These are phyloP conservation scores for Zootoca vivipara DNA, from an alignment of 2,113 vertebrate species.

Conservation along the genomic window DNA sequence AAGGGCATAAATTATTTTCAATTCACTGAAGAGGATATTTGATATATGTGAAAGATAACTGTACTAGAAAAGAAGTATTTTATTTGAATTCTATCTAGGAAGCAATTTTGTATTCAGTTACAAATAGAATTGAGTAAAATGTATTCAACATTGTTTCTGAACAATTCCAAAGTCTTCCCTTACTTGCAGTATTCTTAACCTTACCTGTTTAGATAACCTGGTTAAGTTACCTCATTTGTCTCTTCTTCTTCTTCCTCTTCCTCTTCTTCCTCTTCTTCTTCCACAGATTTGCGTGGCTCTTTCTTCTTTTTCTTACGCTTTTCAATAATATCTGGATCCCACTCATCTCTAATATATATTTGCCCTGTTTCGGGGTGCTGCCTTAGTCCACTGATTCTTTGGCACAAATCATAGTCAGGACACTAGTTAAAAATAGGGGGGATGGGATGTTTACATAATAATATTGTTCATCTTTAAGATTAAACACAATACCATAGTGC, in stretches of 20 bases:
- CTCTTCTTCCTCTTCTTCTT: constrained; percentile 67
- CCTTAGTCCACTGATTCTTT: constrained; percentile 83
- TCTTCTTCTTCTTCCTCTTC: constrained; percentile 68
- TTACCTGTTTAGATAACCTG: neutral
- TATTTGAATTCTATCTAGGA: neutral
- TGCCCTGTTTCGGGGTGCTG: constrained; percentile 81
- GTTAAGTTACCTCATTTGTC: constrained; percentile 68
- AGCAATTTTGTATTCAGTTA: constrained; percentile 17
- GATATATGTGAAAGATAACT: neutral
- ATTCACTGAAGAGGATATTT: neutral
- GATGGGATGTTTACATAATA: neutral
- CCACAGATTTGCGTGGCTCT: constrained; percentile 63
- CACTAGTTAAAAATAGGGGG: constrained; percentile 76
- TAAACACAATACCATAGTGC: neutral
- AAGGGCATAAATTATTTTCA: neutral
- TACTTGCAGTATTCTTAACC: constrained; percentile 18
- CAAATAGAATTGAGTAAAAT: constrained; percentile 23
- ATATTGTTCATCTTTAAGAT: neutral
- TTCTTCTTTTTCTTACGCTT: constrained; percentile 65
- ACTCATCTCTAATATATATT: constrained; percentile 79
- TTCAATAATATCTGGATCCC: constrained; percentile 75
- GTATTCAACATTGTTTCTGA: constrained; percentile 24
- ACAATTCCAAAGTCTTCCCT: neutral
- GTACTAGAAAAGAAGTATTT: neutral
- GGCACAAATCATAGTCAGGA: constrained; percentile 85